These are phyloP conservation scores for Aphidius ervi DNA, from an alignment of 1,140 invertebrate species.

Conservation along the genomic window DNA sequence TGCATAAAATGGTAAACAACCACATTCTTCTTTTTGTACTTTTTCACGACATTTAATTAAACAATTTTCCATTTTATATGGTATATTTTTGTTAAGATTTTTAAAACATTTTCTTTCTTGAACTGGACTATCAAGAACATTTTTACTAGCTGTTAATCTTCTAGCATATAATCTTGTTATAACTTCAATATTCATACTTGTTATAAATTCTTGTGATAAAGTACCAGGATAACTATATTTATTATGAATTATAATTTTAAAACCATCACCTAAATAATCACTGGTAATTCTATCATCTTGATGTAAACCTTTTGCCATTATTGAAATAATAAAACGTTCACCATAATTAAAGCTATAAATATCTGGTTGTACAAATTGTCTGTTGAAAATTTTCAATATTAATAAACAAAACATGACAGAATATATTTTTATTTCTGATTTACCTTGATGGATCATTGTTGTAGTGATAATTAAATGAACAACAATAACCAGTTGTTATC, in stretches of 20 bases:
- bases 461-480: constrained; percentile 6
- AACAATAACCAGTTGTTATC: constrained; percentile 2
- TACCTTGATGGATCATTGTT: neutral
- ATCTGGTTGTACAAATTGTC: neutral
- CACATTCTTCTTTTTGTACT: constrained; percentile 15
- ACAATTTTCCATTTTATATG: constrained; percentile 27
- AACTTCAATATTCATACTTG: constrained; percentile 22
- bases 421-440: neutral
- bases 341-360: constrained; percentile 1
- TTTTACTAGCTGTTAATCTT: constrained; percentile 23
- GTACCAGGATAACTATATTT: constrained; percentile 25
- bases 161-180: constrained; percentile 25
- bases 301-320: neutral
- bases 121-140: constrained; percentile 23
- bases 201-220: constrained; percentile 25
- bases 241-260: constrained; percentile 31
- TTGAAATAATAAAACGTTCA: constrained; percentile 1
- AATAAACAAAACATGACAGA: neutral
- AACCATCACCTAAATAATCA: constrained; percentile 23
- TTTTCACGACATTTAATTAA: constrained; percentile 25
- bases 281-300: neutral
- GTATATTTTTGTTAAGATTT: neutral
- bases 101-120: constrained; percentile 21
- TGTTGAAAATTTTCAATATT: neutral
- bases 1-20: constrained; percentile 26